A percentile compares a stretch with the other conserved stretches of the same genome.
Evolutionary conservation across 2,113 vertebrate species (phyloP).

Genomic region (Xyrauchen texanus): DNA sequence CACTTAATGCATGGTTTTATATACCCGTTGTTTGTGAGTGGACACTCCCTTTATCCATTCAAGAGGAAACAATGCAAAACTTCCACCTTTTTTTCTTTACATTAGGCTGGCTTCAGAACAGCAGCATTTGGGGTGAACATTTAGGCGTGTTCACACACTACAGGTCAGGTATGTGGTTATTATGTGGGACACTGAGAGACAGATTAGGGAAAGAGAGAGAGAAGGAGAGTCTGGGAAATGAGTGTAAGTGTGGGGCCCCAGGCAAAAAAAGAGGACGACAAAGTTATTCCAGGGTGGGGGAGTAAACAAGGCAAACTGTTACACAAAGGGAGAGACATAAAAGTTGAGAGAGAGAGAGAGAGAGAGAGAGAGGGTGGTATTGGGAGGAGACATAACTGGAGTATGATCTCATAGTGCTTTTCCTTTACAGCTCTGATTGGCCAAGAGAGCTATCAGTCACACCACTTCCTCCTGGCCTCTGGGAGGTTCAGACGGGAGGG

Average conservation of each 20-base stretch:
- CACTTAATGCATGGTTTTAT: neutral
- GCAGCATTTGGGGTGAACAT: neutral
- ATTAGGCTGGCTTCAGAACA: neutral
- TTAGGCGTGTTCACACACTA: neutral
- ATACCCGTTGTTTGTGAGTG: neutral
- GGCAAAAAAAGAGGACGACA: constrained; percentile 53
- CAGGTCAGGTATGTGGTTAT: neutral
- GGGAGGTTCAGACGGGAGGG: constrained; percentile 54
- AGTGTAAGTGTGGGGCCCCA: constrained; percentile 41
- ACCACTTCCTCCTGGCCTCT: constrained; percentile 70
- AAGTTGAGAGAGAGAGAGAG: constrained; percentile 38
- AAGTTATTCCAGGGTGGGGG: constrained; percentile 47
- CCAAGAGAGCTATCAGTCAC: constrained; percentile 61
- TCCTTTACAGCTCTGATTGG: constrained; percentile 62
- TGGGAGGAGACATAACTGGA: neutral
- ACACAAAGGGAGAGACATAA: neutral
- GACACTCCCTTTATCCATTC: constrained; percentile 9
- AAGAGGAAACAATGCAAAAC: neutral
- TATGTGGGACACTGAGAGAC: neutral
- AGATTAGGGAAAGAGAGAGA: neutral
- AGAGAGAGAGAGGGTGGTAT: constrained; percentile 47
- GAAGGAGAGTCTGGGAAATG: neutral
- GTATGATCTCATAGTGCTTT: constrained; percentile 6
- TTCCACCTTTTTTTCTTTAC: neutral
- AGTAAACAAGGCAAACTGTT: constrained; percentile 54